These are phyloP conservation scores for Seriola aureovittata DNA, from an alignment of 2,113 vertebrate genomes.

Conservation along the genomic window DNA sequence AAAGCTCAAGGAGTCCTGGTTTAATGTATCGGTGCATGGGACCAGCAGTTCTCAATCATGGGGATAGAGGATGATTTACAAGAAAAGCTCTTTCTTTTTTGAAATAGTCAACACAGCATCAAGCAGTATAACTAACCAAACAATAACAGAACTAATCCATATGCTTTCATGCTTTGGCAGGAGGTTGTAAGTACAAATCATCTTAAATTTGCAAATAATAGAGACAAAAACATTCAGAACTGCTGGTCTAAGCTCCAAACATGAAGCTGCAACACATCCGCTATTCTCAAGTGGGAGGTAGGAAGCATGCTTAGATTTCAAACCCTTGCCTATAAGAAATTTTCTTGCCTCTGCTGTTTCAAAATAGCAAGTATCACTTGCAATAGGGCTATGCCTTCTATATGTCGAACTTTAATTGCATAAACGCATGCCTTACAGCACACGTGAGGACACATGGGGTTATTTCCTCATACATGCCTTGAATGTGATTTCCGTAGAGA, in stretches of 20 bases:
- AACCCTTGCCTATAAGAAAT: slow-evolving; percentile 67
- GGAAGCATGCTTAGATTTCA: slow-evolving; percentile 55
- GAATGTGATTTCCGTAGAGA: slow-evolving; percentile 32
- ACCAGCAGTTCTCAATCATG: slow-evolving; percentile 32
- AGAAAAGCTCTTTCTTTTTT: background rate
- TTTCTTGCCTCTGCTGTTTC: slow-evolving; percentile 53
- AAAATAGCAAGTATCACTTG: slow-evolving; percentile 54
- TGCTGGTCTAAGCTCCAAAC: slow-evolving; percentile 35
- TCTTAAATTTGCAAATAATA: background rate
- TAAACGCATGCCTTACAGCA: slow-evolving; percentile 64
- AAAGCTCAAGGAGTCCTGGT: slow-evolving; percentile 36
- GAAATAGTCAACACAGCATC: background rate
- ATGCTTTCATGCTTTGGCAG: background rate
- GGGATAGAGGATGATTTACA: slow-evolving; percentile 7
- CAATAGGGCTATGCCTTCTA: slow-evolving; percentile 58
- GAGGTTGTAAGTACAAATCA: background rate
- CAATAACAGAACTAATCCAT: background rate
- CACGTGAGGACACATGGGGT: slow-evolving; percentile 20
- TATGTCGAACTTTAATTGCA: slow-evolving; percentile 17
- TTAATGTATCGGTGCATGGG: slow-evolving; percentile 31
- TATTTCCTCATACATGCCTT: slow-evolving; percentile 10
- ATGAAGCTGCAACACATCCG: slow-evolving; percentile 44
- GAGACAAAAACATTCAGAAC: slow-evolving; percentile 30
- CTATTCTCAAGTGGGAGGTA: slow-evolving; percentile 10
- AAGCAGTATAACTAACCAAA: background rate